These are phyloP conservation scores for Acleris emargana DNA, from an alignment of 2,888 invertebrate species.

Conservation along the genomic window DNA sequence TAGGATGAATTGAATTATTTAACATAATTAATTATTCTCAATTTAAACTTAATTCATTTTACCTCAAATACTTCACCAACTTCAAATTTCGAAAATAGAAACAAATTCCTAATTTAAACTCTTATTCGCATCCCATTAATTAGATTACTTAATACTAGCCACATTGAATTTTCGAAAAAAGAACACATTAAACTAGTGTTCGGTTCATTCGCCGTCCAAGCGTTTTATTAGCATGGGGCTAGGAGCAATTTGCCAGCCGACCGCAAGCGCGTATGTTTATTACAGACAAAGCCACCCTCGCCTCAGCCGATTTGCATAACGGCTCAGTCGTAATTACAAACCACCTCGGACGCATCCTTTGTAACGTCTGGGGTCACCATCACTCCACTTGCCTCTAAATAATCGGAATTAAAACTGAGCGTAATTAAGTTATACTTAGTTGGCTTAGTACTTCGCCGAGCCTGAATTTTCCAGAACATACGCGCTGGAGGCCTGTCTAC, in stretches of 20 bases:
- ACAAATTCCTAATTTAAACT: too few relatives aligned
- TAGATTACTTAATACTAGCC: too few relatives aligned
- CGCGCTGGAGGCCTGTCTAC: conserved; percentile 11
- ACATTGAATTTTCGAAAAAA: conserved; percentile 32
- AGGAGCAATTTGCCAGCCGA: conserved; percentile 77
- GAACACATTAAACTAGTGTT: conserved; percentile 5
- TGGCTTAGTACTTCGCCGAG: neutral
- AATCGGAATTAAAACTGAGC: conserved; percentile 63
- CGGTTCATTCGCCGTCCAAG: conserved; percentile 37
- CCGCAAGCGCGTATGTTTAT: conserved; percentile 79
- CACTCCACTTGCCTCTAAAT: conserved; percentile 66
- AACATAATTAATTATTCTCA: too few relatives aligned
- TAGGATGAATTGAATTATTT: too few relatives aligned
- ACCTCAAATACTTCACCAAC: too few relatives aligned
- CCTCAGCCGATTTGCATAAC: conserved; percentile 79
- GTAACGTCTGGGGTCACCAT: conserved; percentile 72
- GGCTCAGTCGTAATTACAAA: conserved; percentile 82
- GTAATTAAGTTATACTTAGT: conserved; percentile 43
- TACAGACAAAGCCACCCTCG: conserved; percentile 72
- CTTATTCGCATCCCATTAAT: too few relatives aligned
- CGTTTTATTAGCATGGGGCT: conserved; percentile 66
- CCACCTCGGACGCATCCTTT: conserved; percentile 80
- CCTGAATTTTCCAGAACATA: conserved; percentile 2
- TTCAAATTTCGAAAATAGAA: too few relatives aligned
- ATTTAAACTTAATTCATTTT: too few relatives aligned